A percentile compares a stretch with the other conserved stretches of the same genome.
These are phyloP conservation scores for Tylochromis polylepis DNA, from an alignment of 2,113 vertebrate species.

Conservation along the genomic window DNA sequence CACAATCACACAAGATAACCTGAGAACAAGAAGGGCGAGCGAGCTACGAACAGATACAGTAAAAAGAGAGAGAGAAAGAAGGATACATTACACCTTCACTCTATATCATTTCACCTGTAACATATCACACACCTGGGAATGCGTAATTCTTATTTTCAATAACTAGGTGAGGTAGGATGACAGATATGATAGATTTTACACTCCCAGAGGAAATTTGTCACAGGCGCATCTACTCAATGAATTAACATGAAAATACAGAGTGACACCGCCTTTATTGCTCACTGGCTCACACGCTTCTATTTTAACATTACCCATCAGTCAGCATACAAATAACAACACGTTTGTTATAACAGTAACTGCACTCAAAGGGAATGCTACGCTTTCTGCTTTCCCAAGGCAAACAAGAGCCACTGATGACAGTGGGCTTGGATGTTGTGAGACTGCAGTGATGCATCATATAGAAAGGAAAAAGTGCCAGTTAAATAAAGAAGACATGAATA, in stretches of 20 bases:
- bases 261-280: constrained; percentile 19
- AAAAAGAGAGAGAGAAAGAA: neutral
- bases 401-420: neutral
- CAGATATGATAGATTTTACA: constrained; percentile 24
- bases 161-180: constrained; percentile 16
- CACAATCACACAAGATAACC: neutral
- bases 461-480: neutral
- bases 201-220: constrained; percentile 51
- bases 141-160: constrained; percentile 28
- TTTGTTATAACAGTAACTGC: neutral
- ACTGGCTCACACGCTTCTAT: neutral
- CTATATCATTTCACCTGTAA: constrained; percentile 25
- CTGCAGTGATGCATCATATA: neutral
- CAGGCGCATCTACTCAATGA: neutral
- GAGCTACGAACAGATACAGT: neutral
- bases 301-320: constrained; percentile 19
- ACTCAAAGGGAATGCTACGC: constrained; percentile 2
- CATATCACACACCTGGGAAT: constrained; percentile 24
- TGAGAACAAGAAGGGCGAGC: neutral
- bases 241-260: constrained; percentile 45
- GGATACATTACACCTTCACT: neutral
- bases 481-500: neutral
- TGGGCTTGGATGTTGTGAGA: neutral
- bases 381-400: neutral
- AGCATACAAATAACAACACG: neutral